phyloP scores from a whole-genome alignment of 2,113 vertebrate species.

The Pteropus alecto region DNA sequence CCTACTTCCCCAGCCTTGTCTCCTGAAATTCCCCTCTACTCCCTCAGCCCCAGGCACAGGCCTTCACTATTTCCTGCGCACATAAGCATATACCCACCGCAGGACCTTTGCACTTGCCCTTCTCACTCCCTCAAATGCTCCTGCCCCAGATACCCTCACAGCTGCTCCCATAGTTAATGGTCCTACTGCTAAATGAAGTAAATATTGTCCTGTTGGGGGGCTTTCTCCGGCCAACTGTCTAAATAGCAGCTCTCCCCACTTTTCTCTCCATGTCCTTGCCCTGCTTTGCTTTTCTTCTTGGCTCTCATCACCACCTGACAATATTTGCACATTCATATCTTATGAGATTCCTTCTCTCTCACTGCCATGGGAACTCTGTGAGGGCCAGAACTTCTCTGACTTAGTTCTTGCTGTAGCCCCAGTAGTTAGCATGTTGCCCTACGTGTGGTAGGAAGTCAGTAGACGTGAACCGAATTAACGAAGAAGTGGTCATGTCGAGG shows the following conservation, averaged over 20 bases:
- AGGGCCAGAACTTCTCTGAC: neutral
- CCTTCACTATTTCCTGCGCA: neutral
- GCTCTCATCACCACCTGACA: neutral
- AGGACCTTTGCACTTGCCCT: neutral
- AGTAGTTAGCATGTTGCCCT: neutral
- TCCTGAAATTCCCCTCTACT: neutral
- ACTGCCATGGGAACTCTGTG: neutral
- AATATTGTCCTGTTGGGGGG: neutral
- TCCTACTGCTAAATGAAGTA: neutral
- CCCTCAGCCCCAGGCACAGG: neutral
- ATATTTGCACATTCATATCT: neutral
- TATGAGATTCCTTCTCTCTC: neutral
- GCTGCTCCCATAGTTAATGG: accelerated
- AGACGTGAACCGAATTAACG: neutral
- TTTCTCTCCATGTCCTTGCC: neutral
- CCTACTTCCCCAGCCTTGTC: neutral
- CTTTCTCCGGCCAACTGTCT: neutral
- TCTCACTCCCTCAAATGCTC: neutral
- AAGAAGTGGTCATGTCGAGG: neutral
- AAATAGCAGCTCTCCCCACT: neutral
- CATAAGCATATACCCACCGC: neutral
- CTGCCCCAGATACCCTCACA: neutral
- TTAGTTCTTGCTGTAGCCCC: neutral
- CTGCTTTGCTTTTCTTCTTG: neutral
- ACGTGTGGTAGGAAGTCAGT: neutral